phyloP scores from a whole-genome alignment of 2,113 vertebrate species.

The Rattus norvegicus region GRCr8 NC_086031.1:52196501-52197000 shows the following conservation, averaged over 20 bases:
- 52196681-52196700: background rate
- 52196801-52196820: background rate
- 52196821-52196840: background rate
- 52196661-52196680: background rate
- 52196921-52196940: background rate
- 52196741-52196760: background rate
- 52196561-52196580: fast-evolving
- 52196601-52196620: background rate
- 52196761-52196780: background rate
- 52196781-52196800: background rate
- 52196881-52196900: background rate
- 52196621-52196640: background rate
- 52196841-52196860: background rate
- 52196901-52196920: background rate
- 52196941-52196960: background rate
- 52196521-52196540: background rate
- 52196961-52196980: background rate
- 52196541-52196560: background rate
- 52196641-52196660: background rate
- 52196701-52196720: no score
- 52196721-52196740: background rate
- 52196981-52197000: fast-evolving
- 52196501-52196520: background rate
- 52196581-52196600: background rate
- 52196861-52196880: background rate